phyloP scores from a whole-genome alignment of 2,113 vertebrate species.

The Gambusia affinis region DNA sequence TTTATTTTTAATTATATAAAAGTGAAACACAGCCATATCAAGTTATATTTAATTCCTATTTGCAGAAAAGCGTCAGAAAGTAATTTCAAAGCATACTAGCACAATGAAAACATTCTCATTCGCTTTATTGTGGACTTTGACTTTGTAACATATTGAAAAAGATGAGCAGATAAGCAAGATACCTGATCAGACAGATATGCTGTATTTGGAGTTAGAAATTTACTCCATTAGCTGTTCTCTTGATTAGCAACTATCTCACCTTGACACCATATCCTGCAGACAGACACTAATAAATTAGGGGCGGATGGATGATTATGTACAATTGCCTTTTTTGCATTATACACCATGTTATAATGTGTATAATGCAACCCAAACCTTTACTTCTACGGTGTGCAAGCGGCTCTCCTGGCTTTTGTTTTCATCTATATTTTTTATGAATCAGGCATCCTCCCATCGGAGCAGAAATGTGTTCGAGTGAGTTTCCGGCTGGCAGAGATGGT shows the following conservation, averaged over 20 bases:
- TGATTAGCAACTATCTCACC: background rate
- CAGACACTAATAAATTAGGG: too few relatives aligned
- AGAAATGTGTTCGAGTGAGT: conserved; percentile 23
- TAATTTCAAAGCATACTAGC: background rate
- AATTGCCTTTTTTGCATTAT: too few relatives aligned
- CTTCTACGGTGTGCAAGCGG: conserved; percentile 14
- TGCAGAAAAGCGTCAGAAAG: background rate
- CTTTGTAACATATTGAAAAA: background rate
- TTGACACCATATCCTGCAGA: background rate
- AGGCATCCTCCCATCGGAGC: conserved; percentile 23
- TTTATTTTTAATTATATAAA: background rate
- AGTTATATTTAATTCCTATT: background rate
- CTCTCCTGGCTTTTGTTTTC: conserved; percentile 37
- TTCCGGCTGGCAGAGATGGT: conserved; percentile 39
- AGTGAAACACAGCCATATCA: background rate
- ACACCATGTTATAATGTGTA: too few relatives aligned
- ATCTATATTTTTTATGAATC: conserved; percentile 22
- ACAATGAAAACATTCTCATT: background rate
- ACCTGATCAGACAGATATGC: background rate
- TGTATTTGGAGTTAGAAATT: background rate
- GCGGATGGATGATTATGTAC: too few relatives aligned
- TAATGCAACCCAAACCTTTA: conserved; percentile 31
- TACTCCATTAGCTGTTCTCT: background rate
- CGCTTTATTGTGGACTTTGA: background rate
- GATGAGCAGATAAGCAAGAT: background rate